Conservation (phyloP, 1,140 invertebrate genomes). For the Ganaspis sp. region DNA sequence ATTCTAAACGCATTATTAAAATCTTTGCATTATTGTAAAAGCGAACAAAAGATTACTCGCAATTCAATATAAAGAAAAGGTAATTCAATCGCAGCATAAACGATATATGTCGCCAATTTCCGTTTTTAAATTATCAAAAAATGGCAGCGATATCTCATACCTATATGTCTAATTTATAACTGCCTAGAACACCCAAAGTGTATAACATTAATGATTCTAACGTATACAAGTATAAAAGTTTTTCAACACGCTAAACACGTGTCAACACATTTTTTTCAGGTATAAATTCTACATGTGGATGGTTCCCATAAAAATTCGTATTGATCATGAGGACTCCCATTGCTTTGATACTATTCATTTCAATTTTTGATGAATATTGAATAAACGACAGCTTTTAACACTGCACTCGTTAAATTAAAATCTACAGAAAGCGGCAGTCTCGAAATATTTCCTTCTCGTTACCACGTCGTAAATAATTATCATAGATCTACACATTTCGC, state of each 20-base stretch:
- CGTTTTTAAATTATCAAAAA: neutral
- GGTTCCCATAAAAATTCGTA: neutral
- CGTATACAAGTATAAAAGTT: slow-evolving; percentile 28
- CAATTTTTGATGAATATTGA: slow-evolving; percentile 20
- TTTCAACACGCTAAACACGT: too few species aligned
- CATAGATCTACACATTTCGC: neutral
- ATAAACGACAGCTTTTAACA: neutral
- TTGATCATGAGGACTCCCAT: neutral
- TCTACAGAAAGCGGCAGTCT: slow-evolving; percentile 19
- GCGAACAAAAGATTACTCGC: neutral
- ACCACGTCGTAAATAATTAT: too few species aligned
- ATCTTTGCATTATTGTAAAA: slow-evolving; percentile 12
- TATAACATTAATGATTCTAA: slow-evolving; percentile 4
- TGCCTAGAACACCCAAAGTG: slow-evolving; percentile 11
- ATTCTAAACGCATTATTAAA: slow-evolving; percentile 7
- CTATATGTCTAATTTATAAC: slow-evolving; percentile 7
- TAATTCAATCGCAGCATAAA: slow-evolving; percentile 20
- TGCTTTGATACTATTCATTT: neutral
- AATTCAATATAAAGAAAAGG: neutral
- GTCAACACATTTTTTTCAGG: neutral
- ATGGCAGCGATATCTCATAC: slow-evolving; percentile 24
- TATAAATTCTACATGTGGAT: neutral
- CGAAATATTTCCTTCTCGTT: slow-evolving; percentile 14
- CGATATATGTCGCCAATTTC: neutral
- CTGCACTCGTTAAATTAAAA: neutral